These are phyloP conservation scores for Sussaba pulchella DNA, from an alignment of 2,888 invertebrate species.

Conservation along the genomic window DNA sequence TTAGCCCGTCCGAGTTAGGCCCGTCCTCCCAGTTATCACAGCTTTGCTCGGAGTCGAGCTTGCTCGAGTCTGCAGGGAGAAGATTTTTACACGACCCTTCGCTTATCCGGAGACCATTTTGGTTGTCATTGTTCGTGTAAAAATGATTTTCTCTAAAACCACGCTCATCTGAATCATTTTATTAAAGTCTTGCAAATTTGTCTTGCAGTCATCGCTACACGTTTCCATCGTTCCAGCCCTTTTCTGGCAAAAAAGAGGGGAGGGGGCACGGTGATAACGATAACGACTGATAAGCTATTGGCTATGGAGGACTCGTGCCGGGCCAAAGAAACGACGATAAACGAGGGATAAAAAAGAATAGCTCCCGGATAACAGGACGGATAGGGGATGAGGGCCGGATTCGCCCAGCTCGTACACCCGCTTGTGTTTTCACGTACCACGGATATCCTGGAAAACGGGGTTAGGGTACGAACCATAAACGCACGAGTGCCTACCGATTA, in stretches of 20 bases:
- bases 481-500: slow-evolving; percentile 60
- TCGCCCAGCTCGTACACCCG: slow-evolving; percentile 5
- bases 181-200: too few species aligned
- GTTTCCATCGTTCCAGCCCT: too few species aligned
- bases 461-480: slow-evolving; percentile 32
- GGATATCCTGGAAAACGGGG: slow-evolving; percentile 13
- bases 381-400: slow-evolving; percentile 44
- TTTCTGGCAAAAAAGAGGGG: neutral
- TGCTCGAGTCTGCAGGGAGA: too few species aligned
- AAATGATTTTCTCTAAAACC: too few species aligned
- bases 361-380: slow-evolving; percentile 27
- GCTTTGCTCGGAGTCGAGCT: too few species aligned
- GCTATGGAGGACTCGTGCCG: slow-evolving; percentile 10
- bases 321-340: slow-evolving; percentile 21
- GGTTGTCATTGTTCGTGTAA: too few species aligned
- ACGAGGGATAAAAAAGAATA: slow-evolving; percentile 54
- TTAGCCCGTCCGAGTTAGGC: too few species aligned
- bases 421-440: slow-evolving; percentile 8
- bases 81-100: too few species aligned
- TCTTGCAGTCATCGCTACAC: too few species aligned
- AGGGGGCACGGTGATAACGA: neutral
- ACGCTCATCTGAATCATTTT: too few species aligned
- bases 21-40: too few species aligned
- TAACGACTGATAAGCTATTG: slow-evolving; percentile 34
- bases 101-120: too few species aligned